Conservation (phyloP, 2,888 invertebrate species). For the Prenolepis imparis region DNA sequence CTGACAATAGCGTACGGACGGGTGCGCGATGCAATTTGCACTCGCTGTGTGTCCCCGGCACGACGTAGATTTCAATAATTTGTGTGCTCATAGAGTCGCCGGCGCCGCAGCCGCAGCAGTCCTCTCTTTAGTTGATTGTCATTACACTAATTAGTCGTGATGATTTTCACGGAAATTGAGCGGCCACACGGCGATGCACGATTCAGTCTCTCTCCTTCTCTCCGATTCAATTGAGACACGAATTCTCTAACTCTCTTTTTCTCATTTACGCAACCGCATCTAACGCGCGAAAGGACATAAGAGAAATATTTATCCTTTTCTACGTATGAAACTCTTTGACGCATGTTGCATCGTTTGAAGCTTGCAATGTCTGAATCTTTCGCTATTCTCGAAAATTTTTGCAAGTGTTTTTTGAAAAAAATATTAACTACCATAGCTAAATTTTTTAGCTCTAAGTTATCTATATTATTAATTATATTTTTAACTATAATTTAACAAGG, state of each 20-base stretch:
- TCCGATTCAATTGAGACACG: conserved; percentile 61
- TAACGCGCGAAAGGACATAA: not conserved
- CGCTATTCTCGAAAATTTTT: not conserved
- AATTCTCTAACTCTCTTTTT: not conserved
- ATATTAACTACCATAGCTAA: too few relatives aligned
- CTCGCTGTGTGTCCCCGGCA: conserved; percentile 26
- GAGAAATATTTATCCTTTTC: conserved; percentile 8
- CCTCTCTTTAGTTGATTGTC: conserved; percentile 66
- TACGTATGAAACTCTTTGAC: not conserved
- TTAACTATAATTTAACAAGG: too few relatives aligned
- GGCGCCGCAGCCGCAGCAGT: conserved; percentile 13
- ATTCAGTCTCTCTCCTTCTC: not conserved
- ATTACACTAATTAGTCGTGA: conserved; percentile 76
- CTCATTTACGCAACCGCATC: not conserved
- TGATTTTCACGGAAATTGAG: conserved; percentile 68
- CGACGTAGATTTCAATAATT: conserved; percentile 66
- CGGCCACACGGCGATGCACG: conserved; percentile 10
- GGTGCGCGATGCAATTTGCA: conserved; percentile 58
- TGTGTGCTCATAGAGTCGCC: conserved; percentile 38
- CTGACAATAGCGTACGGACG: conserved; percentile 59
- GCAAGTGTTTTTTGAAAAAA: not conserved
- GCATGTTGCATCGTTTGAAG: not conserved
- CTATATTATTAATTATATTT: too few relatives aligned
- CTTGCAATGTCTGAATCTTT: not conserved
- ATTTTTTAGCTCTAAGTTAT: too few relatives aligned